phyloP scores from a whole-genome alignment of 2,888 invertebrate genomes.

The Amphipoea lucens region DNA sequence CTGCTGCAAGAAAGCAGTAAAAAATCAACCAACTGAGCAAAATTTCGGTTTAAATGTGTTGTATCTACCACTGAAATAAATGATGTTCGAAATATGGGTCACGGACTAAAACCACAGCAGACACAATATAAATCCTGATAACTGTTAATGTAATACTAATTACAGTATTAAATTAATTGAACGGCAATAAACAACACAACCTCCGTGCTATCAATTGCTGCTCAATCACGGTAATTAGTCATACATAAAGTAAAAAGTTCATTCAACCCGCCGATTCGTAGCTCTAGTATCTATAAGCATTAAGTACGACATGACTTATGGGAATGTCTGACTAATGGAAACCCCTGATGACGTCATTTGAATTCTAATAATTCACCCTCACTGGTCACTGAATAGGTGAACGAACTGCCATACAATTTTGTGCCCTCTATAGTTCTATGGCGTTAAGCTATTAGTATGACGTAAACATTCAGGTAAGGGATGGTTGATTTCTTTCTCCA shows the following conservation, averaged over 20 bases:
- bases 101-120: constrained; percentile 23
- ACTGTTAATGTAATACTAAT: constrained; percentile 43
- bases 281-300: constrained; percentile 29
- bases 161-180: constrained; percentile 22
- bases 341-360: constrained; percentile 53
- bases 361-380: constrained; percentile 35
- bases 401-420: constrained; percentile 23
- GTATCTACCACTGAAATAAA: not conserved
- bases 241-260: constrained; percentile 46
- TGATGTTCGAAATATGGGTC: constrained; percentile 16
- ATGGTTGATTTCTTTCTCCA: not conserved
- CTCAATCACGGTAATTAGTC: constrained; percentile 51
- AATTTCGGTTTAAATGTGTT: not conserved
- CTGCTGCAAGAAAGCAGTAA: not conserved
- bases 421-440: not conserved
- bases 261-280: constrained; percentile 38
- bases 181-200: constrained; percentile 36
- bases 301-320: constrained; percentile 24
- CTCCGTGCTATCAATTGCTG: constrained; percentile 31
- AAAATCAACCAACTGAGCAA: not conserved
- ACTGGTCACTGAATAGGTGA: constrained; percentile 16
- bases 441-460: not conserved
- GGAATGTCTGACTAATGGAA: constrained; percentile 37
- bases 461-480: not conserved
- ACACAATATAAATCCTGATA: constrained; percentile 32